Evolutionary conservation across 1,140 invertebrate species (phyloP).

Genomic region (Hestina assimilis): DNA sequence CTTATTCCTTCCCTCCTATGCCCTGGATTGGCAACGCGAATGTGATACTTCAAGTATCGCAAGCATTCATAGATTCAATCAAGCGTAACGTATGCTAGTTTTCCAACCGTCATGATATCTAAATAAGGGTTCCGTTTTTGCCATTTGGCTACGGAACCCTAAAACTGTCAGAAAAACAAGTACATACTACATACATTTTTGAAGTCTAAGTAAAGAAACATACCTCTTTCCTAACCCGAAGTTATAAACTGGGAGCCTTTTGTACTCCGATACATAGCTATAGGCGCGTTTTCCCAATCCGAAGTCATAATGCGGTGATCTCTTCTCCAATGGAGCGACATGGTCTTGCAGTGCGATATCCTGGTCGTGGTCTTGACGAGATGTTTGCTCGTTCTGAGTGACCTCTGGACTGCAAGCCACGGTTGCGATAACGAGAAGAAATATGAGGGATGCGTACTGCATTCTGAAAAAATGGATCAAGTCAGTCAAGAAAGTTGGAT

Average conservation of each 20-base stretch:
- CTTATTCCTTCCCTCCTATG: too few species aligned
- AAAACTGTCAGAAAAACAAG: neutral
- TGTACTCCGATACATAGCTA: constrained; percentile 83
- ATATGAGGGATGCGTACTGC: constrained; percentile 47
- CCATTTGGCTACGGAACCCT: too few species aligned
- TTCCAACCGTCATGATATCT: too few species aligned
- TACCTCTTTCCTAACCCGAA: constrained; percentile 83
- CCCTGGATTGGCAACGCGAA: too few species aligned
- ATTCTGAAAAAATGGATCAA: constrained; percentile 61
- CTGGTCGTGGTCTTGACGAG: constrained; percentile 25
- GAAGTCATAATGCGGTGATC: constrained; percentile 72
- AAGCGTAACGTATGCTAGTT: too few species aligned
- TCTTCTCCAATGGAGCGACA: constrained; percentile 48
- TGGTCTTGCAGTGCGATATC: constrained; percentile 29
- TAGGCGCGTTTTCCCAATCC: constrained; percentile 80
- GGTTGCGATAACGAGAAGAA: constrained; percentile 46
- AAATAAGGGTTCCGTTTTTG: too few species aligned
- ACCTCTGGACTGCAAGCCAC: constrained; percentile 52
- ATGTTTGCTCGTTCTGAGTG: constrained; percentile 33
- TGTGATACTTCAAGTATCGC: too few species aligned
- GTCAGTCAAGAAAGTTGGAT: too few species aligned
- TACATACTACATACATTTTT: neutral
- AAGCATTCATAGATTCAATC: too few species aligned
- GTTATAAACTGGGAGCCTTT: constrained; percentile 82
- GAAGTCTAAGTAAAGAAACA: neutral